These are phyloP conservation scores for Papilio protenor DNA, from an alignment of 2,888 invertebrate genomes.

Conservation along the genomic window DNA sequence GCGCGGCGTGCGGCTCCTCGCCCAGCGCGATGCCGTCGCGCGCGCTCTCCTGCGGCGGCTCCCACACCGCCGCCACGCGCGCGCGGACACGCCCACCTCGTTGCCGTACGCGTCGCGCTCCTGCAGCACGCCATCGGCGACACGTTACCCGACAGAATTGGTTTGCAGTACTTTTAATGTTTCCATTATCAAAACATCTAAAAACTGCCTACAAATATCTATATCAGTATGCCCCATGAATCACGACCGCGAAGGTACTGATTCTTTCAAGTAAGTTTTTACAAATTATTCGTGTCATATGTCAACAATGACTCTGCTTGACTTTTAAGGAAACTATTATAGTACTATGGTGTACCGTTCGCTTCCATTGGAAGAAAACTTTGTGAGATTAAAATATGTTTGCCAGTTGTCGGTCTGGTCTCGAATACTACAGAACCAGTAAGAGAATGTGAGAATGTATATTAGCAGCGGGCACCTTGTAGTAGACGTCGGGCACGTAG, in stretches of 20 bases:
- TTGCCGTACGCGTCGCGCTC: conserved; percentile 99
- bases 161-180: too few relatives aligned
- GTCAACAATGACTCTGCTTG: too few relatives aligned
- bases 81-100: conserved; percentile 96
- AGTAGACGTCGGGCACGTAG: conserved; percentile 99
- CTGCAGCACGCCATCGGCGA: conserved; percentile 75
- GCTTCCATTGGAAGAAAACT: background rate
- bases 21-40: conserved; percentile 86
- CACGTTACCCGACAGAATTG: too few relatives aligned
- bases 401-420: background rate
- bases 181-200: too few relatives aligned
- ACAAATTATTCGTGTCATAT: too few relatives aligned
- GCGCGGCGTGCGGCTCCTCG: conserved; percentile 88
- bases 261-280: too few relatives aligned
- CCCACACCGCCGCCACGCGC: conserved; percentile 96
- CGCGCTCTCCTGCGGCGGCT: conserved; percentile 96
- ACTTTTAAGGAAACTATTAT: too few relatives aligned
- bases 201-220: too few relatives aligned
- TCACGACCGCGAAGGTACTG: too few relatives aligned
- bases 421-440: background rate
- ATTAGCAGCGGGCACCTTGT: conserved; percentile 97
- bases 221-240: too few relatives aligned
- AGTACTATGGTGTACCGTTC: too few relatives aligned
- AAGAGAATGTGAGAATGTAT: too few relatives aligned
- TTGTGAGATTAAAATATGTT: background rate